phyloP scores from a whole-genome alignment of 2,888 invertebrate species.

The Ochlodes sylvanus region DNA sequence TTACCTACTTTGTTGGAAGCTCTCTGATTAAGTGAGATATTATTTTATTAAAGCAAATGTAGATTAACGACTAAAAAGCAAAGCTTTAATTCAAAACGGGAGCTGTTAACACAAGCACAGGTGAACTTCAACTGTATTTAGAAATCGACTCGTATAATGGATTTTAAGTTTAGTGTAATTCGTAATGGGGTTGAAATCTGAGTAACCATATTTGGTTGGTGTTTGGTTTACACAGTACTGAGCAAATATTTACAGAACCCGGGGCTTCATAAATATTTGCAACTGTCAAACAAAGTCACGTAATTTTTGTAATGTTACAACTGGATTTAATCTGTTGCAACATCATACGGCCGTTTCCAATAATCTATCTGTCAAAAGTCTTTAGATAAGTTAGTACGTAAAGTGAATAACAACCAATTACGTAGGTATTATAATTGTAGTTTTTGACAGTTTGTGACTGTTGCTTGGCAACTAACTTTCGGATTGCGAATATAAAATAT shows the following conservation, averaged over 20 bases:
- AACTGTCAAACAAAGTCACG: conserved; percentile 60
- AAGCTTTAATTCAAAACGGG: conserved; percentile 67
- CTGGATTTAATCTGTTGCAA: conserved; percentile 66
- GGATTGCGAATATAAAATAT: too few species aligned
- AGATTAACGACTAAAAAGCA: conserved; percentile 70
- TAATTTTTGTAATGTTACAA: conserved; percentile 61
- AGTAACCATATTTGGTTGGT: conserved; percentile 49
- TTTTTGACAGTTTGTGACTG: too few species aligned
- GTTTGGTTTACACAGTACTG: conserved; percentile 65
- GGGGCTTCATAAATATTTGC: conserved; percentile 38
- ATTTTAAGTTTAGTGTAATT: conserved; percentile 4
- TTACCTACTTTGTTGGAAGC: conserved; percentile 7
- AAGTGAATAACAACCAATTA: too few species aligned
- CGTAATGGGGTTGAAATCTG: conserved; percentile 35
- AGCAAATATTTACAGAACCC: conserved; percentile 72
- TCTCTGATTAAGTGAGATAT: conserved; percentile 40
- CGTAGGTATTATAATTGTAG: too few species aligned
- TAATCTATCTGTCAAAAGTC: too few species aligned
- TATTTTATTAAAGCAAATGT: conserved; percentile 50
- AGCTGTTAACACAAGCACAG: conserved; percentile 63
- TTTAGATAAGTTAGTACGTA: too few species aligned
- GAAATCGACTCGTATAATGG: not conserved
- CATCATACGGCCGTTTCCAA: not conserved
- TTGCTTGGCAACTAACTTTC: too few species aligned
- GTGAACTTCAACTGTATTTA: conserved; percentile 43